Evolutionary conservation across 2,797 vertebrate species (phyloP), one percentile per base, ranked within the genome.

Genomic region (Phataginus tetradactyla): DNA sequence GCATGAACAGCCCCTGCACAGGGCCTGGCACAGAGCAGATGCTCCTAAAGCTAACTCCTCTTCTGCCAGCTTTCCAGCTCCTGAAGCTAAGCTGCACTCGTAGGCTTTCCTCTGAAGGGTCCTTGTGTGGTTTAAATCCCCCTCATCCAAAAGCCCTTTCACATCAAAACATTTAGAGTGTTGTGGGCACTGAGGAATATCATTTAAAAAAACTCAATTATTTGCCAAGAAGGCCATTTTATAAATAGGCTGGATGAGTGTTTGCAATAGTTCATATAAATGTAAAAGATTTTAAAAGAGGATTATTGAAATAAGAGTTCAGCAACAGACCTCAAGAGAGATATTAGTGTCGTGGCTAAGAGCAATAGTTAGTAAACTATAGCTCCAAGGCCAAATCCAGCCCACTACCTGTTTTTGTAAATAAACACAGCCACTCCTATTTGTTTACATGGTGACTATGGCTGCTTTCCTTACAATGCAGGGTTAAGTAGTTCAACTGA

Each of bases 271-370:
- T 75, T 51, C 29, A 42, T 74, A 61, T 27, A 88, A 79, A 90
- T 68, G 27, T 85, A 57, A 90, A 86, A 78, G 66, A 86, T 74
- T 63, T 61, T 84, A 49, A 94, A 88, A 87, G 8, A 57, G n/a
- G 49, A 25, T 51, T 69, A 68, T 25, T 78, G 49, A 92, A 87
- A 81, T 23, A 25, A 90, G 45, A 75, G 45, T 90, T 59, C 29
- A 68, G 34, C 20, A 69, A 27, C 20, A 81, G 21, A 20, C 34
- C 34, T 85, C 77, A 71, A 89, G 42, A 74, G 23, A 91, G 45
- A 77, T 49, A 7, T 87, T 79, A 61, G 4, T 34, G 57, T 85
- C 63, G 17, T 7, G 23, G 64, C 5, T 11, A 69, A 96, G 32
- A 69, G 68, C 23, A 89, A 77, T 17, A 74, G 27, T 87, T 59